Base-by-base conservation (phyloP, 2,888 invertebrate species). In the Sphinx pinastri region DNA sequence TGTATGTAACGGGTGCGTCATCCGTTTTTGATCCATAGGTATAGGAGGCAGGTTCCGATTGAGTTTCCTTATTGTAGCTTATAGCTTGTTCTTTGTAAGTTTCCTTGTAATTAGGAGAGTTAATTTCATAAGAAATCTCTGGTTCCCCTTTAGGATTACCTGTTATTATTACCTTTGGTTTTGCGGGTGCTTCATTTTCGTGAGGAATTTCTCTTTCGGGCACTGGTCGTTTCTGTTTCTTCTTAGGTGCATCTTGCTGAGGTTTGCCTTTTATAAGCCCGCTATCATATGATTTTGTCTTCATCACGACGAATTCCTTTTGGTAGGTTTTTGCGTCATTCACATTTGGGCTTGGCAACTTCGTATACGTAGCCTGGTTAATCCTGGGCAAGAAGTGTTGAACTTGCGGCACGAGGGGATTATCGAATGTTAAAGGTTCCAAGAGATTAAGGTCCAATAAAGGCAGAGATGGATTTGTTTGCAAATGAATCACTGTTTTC, bases 341-440 rank as follows among this genome's bases (percentile, higher is more conserved):
- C 13, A 81, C 71, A 72, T 86, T 80, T 14, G 77, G 73, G 59
- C 84, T 77, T 7, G 88, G 88, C 14, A 91, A 78, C 74, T 85
- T 89, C 52, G 86, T 82, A 73, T 92, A 92, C 1, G 86, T 91
- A 8, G 88, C 90, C 55, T 87, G 79, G 70, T 81, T 83, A 70
- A 93, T 89, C 80, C 87, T 87, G 11, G 94, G 94, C 67, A 94
- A 83, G 76, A 86, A 94, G 75, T 94, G 93, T 81, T 94, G 94
- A 55, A 93, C 87, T 88, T 94, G 94, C 12, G 94, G 91, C 16
- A 94, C 94, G 47, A 94, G 77, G 6, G 94, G 93, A 75, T 93
- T 94, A 4, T 82, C 88, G 75, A 94, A 94, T 10, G 88, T 90
- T 72, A 94, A 79, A 6, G 94, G 94, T 74, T 94, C 91, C 54